Conservation (phyloP, 2,113 vertebrate genomes). For the Calidris pugnax region DNA sequence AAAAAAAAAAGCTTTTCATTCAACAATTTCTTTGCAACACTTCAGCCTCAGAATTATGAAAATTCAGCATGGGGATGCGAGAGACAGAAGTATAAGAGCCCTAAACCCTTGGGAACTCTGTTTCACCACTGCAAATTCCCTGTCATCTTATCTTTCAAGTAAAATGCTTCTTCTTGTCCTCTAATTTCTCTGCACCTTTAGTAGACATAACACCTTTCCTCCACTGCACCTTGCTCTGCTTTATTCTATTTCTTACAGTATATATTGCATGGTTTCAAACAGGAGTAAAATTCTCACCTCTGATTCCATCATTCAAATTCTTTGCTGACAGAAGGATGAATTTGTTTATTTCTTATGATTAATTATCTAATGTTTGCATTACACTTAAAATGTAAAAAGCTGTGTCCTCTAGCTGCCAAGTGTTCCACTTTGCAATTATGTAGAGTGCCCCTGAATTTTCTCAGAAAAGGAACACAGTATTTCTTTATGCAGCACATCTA, state of each 20-base stretch:
- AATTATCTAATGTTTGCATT: neutral
- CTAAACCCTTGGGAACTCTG: neutral
- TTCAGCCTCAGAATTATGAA: neutral
- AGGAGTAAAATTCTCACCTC: neutral
- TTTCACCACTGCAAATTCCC: neutral
- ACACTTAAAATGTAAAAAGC: neutral
- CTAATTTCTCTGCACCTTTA: neutral
- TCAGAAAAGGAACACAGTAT: neutral
- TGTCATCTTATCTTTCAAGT: neutral
- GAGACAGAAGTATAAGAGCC: neutral
- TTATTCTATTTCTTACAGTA: neutral
- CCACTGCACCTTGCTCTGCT: neutral
- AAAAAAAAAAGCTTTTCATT: neutral
- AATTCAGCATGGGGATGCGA: neutral
- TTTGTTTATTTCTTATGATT: neutral
- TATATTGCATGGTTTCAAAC: neutral
- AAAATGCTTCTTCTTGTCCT: neutral
- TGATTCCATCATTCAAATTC: neutral
- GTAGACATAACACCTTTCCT: neutral
- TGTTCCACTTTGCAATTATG: neutral
- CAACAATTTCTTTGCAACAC: neutral
- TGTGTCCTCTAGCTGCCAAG: neutral
- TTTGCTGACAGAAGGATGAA: neutral
- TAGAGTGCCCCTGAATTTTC: neutral
- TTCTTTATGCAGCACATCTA: neutral